phyloP scores from a whole-genome alignment of 2,797 vertebrate genomes.

The Crax fasciolata region DNA sequence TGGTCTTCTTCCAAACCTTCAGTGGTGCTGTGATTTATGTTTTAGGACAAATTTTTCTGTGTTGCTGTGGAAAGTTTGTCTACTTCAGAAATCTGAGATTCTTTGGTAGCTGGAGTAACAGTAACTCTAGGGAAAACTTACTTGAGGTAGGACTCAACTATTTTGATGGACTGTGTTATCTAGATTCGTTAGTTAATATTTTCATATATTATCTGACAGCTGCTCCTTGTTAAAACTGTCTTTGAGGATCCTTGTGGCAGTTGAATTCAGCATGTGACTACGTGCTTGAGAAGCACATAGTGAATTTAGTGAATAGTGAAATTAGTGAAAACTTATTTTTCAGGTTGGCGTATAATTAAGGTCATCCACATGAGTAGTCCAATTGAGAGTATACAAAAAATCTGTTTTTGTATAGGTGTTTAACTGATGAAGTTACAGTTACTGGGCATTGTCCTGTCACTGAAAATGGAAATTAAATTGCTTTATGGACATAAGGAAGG shows the following conservation, averaged over 20 bases:
- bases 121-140: background rate
- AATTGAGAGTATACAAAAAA: background rate
- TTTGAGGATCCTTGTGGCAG: background rate
- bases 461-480: background rate
- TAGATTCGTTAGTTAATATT: background rate
- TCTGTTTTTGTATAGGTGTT: background rate
- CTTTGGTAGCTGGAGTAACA: background rate
- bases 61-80: background rate
- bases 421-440: background rate
- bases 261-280: background rate
- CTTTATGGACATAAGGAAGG: background rate
- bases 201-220: background rate
- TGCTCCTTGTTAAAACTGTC: background rate
- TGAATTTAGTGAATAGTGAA: background rate
- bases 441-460: background rate
- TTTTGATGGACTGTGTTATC: background rate
- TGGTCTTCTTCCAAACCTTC: background rate
- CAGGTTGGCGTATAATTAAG: background rate
- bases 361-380: background rate
- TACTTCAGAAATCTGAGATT: background rate
- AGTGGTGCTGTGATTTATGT: background rate
- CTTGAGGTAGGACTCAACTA: background rate
- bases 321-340: background rate
- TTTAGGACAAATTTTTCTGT: background rate
- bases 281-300: background rate